These are phyloP conservation scores for Rhingia rostrata DNA, from an alignment of 2,888 invertebrate genomes.

Conservation along the genomic window DNA sequence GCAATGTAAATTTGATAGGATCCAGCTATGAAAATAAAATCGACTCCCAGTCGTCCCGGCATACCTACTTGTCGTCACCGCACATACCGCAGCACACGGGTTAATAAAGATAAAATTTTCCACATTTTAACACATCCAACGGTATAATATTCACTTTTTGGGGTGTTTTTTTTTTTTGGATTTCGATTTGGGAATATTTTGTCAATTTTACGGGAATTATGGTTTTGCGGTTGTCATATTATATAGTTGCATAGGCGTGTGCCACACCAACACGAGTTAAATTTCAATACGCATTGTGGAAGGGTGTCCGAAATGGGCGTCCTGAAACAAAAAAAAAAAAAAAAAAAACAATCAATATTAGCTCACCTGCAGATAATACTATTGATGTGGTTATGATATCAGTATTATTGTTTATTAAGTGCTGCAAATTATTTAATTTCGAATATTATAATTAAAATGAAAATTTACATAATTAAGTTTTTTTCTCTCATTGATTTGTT, in stretches of 20 bases:
- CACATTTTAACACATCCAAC: slow-evolving; percentile 17
- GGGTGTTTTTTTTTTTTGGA: slow-evolving; percentile 34
- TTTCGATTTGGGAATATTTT: slow-evolving; percentile 33
- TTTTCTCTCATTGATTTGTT: background rate
- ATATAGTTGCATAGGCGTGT: no score
- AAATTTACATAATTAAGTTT: slow-evolving; percentile 3
- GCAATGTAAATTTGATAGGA: no score
- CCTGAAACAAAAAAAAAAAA: no score
- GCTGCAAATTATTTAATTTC: background rate
- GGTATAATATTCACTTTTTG: slow-evolving; percentile 32
- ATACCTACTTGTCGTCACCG: background rate
- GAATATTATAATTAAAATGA: background rate
- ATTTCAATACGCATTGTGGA: no score
- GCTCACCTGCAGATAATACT: background rate
- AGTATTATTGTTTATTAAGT: slow-evolving; percentile 7
- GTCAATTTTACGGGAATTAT: slow-evolving; percentile 28
- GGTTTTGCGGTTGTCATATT: slow-evolving; percentile 16
- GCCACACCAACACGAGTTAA: no score
- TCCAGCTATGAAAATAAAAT: no score
- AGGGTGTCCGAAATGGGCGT: no score
- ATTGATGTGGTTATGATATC: slow-evolving; percentile 10
- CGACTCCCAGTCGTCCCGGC: background rate
- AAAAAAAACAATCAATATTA: no score
- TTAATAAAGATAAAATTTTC: slow-evolving; percentile 27
- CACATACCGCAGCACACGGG: background rate